Conservation (phyloP, 1,140 invertebrate species). For the Platorchestia sp. region DNA sequence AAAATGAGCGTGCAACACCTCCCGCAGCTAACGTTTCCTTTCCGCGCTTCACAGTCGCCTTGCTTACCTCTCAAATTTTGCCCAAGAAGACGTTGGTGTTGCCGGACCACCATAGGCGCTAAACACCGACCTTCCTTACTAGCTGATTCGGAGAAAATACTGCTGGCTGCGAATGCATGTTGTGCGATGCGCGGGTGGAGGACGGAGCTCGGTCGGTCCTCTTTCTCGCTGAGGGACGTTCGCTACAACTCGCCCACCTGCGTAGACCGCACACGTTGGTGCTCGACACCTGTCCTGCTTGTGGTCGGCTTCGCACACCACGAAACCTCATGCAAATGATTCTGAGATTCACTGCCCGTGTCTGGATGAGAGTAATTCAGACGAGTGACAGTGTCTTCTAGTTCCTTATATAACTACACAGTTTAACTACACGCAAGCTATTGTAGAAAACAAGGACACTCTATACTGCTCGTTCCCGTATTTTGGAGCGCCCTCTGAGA, state of each 20-base stretch:
- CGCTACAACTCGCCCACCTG: neutral
- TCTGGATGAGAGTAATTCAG: neutral
- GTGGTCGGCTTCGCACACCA: neutral
- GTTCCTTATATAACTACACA: neutral
- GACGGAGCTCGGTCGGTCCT: neutral
- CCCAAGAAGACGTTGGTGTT: neutral
- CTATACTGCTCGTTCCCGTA: too few relatives aligned
- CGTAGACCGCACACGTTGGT: neutral
- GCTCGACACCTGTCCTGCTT: neutral
- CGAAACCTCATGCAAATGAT: conserved; percentile 1
- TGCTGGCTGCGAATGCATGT: neutral
- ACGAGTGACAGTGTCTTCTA: neutral
- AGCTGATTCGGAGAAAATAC: neutral
- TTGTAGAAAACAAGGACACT: too few relatives aligned
- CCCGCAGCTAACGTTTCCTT: conserved; percentile 25
- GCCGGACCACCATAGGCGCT: neutral
- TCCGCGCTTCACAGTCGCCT: conserved; percentile 4
- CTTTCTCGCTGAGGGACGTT: neutral
- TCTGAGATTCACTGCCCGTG: neutral
- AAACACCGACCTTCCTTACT: neutral
- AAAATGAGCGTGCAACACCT: neutral
- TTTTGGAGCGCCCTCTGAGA: too few relatives aligned
- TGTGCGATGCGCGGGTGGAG: neutral
- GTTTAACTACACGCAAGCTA: too few relatives aligned
- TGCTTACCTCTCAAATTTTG: neutral